Base-by-base conservation (phyloP, 1,140 invertebrate genomes). In the Heliothis subflexa region DNA sequence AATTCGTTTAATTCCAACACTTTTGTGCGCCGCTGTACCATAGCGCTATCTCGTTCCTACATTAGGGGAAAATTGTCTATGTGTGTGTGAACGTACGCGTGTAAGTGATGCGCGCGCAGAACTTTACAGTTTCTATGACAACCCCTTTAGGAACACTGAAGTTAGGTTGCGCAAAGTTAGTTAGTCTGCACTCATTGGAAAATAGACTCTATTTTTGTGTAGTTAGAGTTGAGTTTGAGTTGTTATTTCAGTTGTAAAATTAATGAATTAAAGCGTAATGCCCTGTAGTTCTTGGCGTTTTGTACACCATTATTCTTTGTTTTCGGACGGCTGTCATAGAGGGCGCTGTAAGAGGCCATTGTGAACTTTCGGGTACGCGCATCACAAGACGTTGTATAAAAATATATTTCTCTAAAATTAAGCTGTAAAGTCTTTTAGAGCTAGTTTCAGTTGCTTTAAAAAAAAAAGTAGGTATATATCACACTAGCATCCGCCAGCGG, bases 111-210 rank as follows among this genome's bases (percentile, higher is more conserved):
- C 93, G 93, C 92, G 93, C 93, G 93, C 93, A 94, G 78, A 85
- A 86, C 88, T 91, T 91, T 40, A 40, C 89, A 91, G 93, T 94
- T 94, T 93, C 93, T 93, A 94, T 93, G 92, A 93, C 93, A 94
- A 94, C 91, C 91, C 90, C 90, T 89, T 91, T 83, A 90, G 86
- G 85, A 86, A 94, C 89, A 93, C 88, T 87, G 82, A 78, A 84
- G 83, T 83, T 84, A 84, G 84, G 84, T 91, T 90, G 87, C 88
- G 89, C 90, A 88, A 92, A 92, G 87, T 92, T 92, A 86, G 87
- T 88, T 88, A 90, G 85, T 83, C 66, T 54, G 21, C 2, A 18
- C 33, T 16, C 14, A 83, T 52, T 76, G 74, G 11, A 85, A 85
- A 79, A 78, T 82, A 12, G 64, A 88, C 87, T 82, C 78, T 84